Conservation (phyloP, 2,113 vertebrate genomes). For the Calyptomena viridis region DNA sequence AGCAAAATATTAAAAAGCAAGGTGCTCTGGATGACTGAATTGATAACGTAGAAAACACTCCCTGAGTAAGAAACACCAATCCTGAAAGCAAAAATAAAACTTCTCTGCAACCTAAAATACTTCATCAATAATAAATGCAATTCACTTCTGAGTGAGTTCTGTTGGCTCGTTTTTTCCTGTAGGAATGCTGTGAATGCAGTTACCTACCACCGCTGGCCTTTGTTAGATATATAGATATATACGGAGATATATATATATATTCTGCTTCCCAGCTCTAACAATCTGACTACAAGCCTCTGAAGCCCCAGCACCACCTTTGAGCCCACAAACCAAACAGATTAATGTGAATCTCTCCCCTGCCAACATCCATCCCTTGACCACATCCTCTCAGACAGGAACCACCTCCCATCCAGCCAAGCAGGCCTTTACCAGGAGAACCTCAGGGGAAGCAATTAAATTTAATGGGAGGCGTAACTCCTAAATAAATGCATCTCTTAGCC, state of each 20-base stretch:
- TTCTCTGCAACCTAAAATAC: background rate
- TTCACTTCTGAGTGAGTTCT: background rate
- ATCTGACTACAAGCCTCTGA: rapidly evolving
- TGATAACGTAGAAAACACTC: background rate
- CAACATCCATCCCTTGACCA: background rate
- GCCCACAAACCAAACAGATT: background rate
- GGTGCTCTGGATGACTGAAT: background rate
- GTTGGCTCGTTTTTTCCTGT: background rate
- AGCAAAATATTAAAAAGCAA: background rate
- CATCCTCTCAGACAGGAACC: background rate
- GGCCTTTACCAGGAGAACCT: background rate
- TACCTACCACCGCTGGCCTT: background rate
- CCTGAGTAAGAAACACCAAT: background rate
- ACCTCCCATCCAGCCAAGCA: background rate
- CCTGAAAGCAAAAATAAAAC: background rate
- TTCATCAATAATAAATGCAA: background rate
- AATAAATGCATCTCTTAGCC: background rate
- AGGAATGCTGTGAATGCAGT: background rate
- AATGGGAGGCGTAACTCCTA: background rate
- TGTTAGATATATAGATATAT: background rate
- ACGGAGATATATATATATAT: rapidly evolving
- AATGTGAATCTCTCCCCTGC: background rate
- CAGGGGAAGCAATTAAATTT: background rate
- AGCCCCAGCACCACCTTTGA: background rate
- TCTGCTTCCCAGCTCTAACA: background rate